Base-by-base conservation (phyloP, 1,140 invertebrate genomes). In the Brachionus rubens region DNA sequence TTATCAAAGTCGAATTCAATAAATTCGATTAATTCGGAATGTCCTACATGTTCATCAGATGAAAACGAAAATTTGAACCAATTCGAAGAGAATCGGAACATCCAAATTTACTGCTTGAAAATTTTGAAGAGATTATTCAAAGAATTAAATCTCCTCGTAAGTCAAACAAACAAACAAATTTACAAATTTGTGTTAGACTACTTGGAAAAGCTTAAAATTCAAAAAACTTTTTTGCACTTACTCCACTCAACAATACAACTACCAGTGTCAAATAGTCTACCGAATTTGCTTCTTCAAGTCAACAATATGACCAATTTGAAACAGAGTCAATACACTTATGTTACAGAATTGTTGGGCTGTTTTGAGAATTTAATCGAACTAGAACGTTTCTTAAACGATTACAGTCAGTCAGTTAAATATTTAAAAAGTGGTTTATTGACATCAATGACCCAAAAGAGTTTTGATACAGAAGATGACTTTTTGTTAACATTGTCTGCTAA, bases 371-470 rank as follows among this genome's bases (percentile, higher is more conserved):
- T 72, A 48, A 72, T 72, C 14, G 2, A 72, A 9, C 19, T 72
- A 48, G 68, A 72, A 72, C 36, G 47, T 16, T n/a, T 54, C 14
- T 21, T 72, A 24, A 52, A 14, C 10, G 46, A 72, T 1, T 50
- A 36, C 24, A 48, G 50, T 36, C 47, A 46, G 14, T 3, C 5
- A 7, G 43, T 72, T n/a, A 72, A 50, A 40, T 50, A 14, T 72
- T 21, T 54, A 14, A 72, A 72, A 50, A 72, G 10, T 16, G 59
- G 59, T 28, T 21, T 65, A 79, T 46, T 76, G 54, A 30, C 56
- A 77, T 9, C 52, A 24, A 3, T 79, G 79, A 5, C 52, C 70
- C 21, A 75, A 24, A 62, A 50, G 26, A 41, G 2, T 75, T 65
- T 7, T 30, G 59, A 24, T 3, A n/a, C 28, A 1, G 36, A 56